phyloP scores from a whole-genome alignment of 2,113 vertebrate species.

The Tragelaphus strepsiceros region DNA sequence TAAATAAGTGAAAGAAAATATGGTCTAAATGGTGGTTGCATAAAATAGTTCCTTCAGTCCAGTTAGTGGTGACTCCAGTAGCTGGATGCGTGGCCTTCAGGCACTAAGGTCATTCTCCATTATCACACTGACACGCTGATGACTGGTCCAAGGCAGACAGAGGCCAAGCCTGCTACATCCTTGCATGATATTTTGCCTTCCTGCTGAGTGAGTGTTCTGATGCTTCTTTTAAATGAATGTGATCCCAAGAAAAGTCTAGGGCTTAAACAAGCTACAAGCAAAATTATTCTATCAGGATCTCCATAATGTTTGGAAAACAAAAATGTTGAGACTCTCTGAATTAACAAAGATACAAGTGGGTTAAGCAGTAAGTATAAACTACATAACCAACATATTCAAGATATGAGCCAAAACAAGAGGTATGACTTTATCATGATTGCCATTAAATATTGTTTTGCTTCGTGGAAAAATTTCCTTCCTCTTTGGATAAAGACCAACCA shows the following conservation, averaged over 20 bases:
- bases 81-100: accelerated
- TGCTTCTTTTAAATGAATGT: background rate
- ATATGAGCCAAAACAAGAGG: background rate
- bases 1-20: background rate
- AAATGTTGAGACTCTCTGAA: background rate
- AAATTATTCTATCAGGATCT: background rate
- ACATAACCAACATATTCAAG: background rate
- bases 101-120: background rate
- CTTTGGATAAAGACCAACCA: background rate
- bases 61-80: background rate
- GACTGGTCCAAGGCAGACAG: background rate
- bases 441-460: background rate
- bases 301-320: background rate
- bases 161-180: background rate
- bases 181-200: background rate
- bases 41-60: background rate
- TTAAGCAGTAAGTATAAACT: background rate
- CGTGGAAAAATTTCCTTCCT: background rate
- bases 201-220: background rate
- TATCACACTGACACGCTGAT: background rate
- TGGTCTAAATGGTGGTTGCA: background rate
- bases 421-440: background rate
- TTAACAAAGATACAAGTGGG: background rate
- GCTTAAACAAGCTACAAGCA: background rate
- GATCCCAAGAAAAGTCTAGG: background rate